phyloP scores from a whole-genome alignment of 2,888 invertebrate genomes.

The Glaucopsyche alexis region DNA sequence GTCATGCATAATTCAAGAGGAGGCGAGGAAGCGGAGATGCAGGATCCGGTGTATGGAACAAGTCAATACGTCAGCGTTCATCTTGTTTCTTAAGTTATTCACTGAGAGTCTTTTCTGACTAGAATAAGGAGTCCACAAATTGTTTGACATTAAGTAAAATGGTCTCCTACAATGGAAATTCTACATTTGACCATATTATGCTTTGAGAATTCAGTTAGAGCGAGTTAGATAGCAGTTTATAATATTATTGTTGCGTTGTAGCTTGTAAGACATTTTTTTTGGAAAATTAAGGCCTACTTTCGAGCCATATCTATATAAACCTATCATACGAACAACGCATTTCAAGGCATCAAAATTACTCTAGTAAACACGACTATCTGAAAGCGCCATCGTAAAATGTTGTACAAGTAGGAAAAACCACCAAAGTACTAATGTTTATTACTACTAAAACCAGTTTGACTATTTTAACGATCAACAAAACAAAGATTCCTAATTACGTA shows the following conservation, averaged over 20 bases:
- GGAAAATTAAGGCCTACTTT: too few species aligned
- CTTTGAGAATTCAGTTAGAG: neutral
- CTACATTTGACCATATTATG: too few species aligned
- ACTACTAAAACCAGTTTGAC: conserved; percentile 14
- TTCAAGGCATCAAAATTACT: neutral
- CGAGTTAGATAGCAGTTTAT: too few species aligned
- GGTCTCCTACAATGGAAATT: too few species aligned
- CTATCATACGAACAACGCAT: too few species aligned
- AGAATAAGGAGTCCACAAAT: neutral
- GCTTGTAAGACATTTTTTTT: too few species aligned
- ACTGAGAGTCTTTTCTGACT: neutral
- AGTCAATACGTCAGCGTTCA: conserved; percentile 1
- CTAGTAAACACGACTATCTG: neutral
- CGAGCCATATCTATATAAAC: too few species aligned
- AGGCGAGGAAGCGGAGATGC: conserved; percentile 9
- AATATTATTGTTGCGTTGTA: too few species aligned
- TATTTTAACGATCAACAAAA: conserved; percentile 15
- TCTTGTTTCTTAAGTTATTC: neutral
- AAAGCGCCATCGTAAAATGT: neutral
- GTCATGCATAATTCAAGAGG: neutral
- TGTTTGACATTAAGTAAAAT: too few species aligned
- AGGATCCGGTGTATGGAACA: conserved; percentile 1
- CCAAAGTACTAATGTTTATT: neutral
- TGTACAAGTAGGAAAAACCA: neutral
- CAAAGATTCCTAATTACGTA: conserved; percentile 14